A percentile compares a stretch with the other conserved stretches of the same genome.
Conservation (phyloP, 2,113 vertebrate genomes). For the Nesoenas mayeri region DNA sequence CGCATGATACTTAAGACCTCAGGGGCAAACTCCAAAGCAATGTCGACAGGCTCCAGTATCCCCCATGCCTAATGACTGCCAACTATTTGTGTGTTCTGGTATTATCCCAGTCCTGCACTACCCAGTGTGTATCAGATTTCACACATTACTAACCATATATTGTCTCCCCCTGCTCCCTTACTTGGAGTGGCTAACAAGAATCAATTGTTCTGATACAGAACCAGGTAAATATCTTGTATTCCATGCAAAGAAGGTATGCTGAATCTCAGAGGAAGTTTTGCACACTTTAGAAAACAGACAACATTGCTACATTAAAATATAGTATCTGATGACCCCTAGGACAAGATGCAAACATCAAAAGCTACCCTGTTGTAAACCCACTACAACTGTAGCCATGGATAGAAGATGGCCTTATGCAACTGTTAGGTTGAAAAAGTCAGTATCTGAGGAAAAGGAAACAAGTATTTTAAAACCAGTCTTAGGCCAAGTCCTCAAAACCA, state of each 20-base stretch:
- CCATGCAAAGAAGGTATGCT: not conserved
- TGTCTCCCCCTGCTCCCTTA: not conserved
- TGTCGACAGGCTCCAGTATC: not conserved
- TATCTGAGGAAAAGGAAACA: not conserved
- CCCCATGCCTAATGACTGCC: accelerated
- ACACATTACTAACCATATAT: not conserved
- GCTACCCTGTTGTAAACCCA: not conserved
- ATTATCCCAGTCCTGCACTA: not conserved
- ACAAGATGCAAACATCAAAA: not conserved
- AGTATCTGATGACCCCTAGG: not conserved
- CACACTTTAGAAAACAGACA: not conserved
- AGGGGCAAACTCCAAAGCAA: not conserved
- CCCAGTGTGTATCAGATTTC: too few relatives aligned
- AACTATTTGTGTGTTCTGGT: not conserved
- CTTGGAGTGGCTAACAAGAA: not conserved
- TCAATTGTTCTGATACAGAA: not conserved
- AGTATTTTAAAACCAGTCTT: not conserved
- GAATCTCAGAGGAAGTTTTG: not conserved
- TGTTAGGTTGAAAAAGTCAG: not conserved
- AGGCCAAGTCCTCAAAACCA: not conserved
- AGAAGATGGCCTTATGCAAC: not conserved
- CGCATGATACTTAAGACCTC: not conserved
- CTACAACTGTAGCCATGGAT: not conserved
- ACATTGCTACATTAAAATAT: not conserved
- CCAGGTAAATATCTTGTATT: not conserved